These are phyloP conservation scores for Drosophila mettleri DNA, from an alignment of 2,888 invertebrate genomes.

Conservation along the genomic window DNA sequence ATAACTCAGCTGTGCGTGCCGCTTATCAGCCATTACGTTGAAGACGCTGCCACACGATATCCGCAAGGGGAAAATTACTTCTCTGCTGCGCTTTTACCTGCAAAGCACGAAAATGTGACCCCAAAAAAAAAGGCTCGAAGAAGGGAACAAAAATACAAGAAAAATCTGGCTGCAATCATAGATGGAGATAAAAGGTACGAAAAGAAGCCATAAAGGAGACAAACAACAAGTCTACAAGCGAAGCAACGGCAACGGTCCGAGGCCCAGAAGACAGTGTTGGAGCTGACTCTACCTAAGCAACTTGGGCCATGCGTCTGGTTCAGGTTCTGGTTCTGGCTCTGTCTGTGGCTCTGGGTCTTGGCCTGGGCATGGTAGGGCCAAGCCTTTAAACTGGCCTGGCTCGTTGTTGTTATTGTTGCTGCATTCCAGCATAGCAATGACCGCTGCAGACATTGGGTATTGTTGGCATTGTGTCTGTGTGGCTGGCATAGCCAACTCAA, in stretches of 20 bases:
- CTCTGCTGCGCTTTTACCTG: slow-evolving; percentile 58
- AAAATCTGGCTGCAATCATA: slow-evolving; percentile 74
- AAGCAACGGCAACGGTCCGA: slow-evolving; percentile 26
- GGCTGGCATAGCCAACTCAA: slow-evolving; percentile 51
- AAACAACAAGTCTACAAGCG: slow-evolving; percentile 62
- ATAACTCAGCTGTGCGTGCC: slow-evolving; percentile 64
- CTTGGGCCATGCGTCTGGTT: slow-evolving; percentile 32
- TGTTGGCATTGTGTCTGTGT: slow-evolving; percentile 63
- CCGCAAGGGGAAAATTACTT: slow-evolving; percentile 51
- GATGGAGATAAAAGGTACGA: slow-evolving; percentile 77
- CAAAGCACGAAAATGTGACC: slow-evolving; percentile 71
- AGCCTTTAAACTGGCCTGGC: slow-evolving; percentile 73
- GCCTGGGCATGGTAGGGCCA: slow-evolving; percentile 54
- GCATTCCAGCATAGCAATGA: slow-evolving; percentile 79
- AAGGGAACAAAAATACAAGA: slow-evolving; percentile 34
- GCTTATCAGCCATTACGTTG: slow-evolving; percentile 58
- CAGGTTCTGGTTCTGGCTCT: slow-evolving; percentile 7
- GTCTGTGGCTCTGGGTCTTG: slow-evolving; percentile 23
- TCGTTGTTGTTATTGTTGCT: slow-evolving; percentile 39
- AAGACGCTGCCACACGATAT: slow-evolving; percentile 63
- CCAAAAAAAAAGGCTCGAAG: slow-evolving; percentile 36
- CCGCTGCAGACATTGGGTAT: slow-evolving; percentile 66
- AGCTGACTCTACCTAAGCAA: slow-evolving; percentile 64
- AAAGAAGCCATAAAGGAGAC: slow-evolving; percentile 81
- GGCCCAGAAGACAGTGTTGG: slow-evolving; percentile 35